phyloP scores from a whole-genome alignment of 2,797 vertebrate genomes.

The Champsocephalus gunnari region DNA sequence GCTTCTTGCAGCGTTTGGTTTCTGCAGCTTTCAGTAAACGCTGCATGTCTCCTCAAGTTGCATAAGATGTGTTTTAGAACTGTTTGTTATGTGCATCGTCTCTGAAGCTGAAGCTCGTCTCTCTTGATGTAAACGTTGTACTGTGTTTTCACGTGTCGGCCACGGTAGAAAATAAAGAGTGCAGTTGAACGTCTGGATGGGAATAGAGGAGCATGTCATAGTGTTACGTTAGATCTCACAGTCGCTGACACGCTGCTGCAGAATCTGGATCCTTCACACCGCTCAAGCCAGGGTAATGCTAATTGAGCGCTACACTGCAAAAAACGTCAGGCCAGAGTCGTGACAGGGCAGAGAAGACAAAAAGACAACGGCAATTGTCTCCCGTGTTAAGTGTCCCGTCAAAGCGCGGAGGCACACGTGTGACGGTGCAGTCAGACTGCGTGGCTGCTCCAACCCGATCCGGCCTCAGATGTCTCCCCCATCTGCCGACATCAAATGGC shows the following conservation, averaged over 20 bases:
- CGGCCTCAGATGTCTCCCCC: constrained; percentile 77
- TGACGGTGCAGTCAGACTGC: constrained; percentile 65
- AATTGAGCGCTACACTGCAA: constrained; percentile 75
- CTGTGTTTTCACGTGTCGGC: too few species aligned
- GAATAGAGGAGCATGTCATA: constrained; percentile 19
- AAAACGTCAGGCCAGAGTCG: constrained; percentile 66
- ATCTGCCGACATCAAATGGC: constrained; percentile 83
- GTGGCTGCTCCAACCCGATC: constrained; percentile 68
- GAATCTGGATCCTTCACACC: constrained; percentile 59
- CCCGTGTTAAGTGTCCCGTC: constrained; percentile 81
- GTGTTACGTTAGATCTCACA: constrained; percentile 55
- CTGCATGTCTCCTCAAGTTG: too few species aligned
- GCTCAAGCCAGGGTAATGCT: constrained; percentile 52
- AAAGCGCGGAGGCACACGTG: constrained; percentile 72
- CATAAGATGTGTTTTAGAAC: too few species aligned
- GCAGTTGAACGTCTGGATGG: constrained; percentile 55
- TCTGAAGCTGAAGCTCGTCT: too few species aligned
- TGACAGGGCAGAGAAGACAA: constrained; percentile 69
- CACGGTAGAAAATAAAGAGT: constrained; percentile 1
- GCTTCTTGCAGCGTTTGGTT: too few species aligned
- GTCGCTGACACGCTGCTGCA: constrained; percentile 40
- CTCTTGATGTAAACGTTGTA: too few species aligned
- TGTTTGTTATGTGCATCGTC: too few species aligned
- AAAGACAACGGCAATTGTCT: constrained; percentile 74
- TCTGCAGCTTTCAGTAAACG: too few species aligned